Evolutionary conservation across 1,140 invertebrate species (phyloP).

Genomic region (Gryon sp.): DNA sequence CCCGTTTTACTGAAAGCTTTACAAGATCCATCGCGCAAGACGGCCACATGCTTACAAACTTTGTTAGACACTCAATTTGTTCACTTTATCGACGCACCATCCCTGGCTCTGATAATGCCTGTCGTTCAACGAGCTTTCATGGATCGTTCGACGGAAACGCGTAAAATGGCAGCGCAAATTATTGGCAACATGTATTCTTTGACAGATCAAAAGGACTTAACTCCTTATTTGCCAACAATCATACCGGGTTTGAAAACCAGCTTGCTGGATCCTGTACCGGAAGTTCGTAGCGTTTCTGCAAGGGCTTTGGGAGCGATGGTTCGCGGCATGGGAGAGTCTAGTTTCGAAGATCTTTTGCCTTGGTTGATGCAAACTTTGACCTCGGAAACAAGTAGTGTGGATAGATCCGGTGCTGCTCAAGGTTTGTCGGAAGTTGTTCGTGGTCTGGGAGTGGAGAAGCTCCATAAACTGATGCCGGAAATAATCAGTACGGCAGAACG

Average conservation of each 20-base stretch:
- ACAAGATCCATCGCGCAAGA: constrained; percentile 98
- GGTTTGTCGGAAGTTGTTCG: constrained; percentile 96
- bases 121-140: constrained; percentile 98
- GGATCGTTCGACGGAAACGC: constrained; percentile 97
- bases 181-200: constrained; percentile 99
- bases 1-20: constrained; percentile 94
- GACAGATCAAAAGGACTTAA: constrained; percentile 98
- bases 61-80: constrained; percentile 98
- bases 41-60: constrained; percentile 93
- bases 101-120: constrained; percentile 99
- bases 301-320: constrained; percentile 98
- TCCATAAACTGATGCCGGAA: constrained; percentile 98
- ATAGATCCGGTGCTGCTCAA: constrained; percentile 98
- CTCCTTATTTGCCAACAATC: constrained; percentile 97
- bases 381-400: constrained; percentile 96
- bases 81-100: constrained; percentile 99
- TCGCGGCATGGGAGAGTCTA: constrained; percentile 95
- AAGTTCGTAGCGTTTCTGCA: constrained; percentile 95
- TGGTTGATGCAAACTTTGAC: constrained; percentile 99
- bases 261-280: constrained; percentile 97
- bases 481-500: constrained; percentile 97
- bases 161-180: constrained; percentile 99
- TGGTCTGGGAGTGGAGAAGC: constrained; percentile 95
- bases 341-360: constrained; percentile 96
- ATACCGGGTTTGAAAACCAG: constrained; percentile 98